phyloP scores from a whole-genome alignment of 2,113 vertebrate genomes.

The Hyperopisus bebe region DNA sequence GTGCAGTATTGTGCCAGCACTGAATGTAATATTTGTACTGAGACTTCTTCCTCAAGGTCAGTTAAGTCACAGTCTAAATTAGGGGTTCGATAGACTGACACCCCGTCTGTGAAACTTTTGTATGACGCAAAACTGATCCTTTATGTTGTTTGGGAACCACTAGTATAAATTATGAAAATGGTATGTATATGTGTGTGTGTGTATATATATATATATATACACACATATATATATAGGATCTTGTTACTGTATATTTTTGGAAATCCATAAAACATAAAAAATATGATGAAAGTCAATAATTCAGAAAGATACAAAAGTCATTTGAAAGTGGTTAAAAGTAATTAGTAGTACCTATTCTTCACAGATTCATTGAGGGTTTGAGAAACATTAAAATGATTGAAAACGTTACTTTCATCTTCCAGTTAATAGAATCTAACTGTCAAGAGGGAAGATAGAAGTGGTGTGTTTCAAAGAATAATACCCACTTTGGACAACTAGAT shows the following conservation, averaged over 20 bases:
- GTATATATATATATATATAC: no score
- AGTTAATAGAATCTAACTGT: constrained; percentile 4
- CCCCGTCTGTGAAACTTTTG: not conserved
- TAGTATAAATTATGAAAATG: not conserved
- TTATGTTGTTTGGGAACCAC: not conserved
- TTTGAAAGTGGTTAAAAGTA: not conserved
- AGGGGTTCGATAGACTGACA: not conserved
- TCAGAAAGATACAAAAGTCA: not conserved
- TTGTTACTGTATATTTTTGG: no score
- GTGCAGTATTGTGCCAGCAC: not conserved
- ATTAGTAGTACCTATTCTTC: not conserved
- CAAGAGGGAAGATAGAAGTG: not conserved
- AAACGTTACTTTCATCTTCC: not conserved
- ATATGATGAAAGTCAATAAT: not conserved
- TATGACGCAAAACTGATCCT: not conserved
- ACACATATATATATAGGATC: no score
- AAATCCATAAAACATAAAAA: not conserved
- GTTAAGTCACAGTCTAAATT: not conserved
- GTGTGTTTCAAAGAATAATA: not conserved
- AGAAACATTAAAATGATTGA: constrained; percentile 8
- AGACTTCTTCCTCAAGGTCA: not conserved
- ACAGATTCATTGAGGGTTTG: constrained; percentile 2
- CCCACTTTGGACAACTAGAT: not conserved
- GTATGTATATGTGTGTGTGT: no score
- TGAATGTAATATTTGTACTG: not conserved